Conservation (phyloP, 2,797 vertebrate species). For the Gymnodraco acuticeps region DNA sequence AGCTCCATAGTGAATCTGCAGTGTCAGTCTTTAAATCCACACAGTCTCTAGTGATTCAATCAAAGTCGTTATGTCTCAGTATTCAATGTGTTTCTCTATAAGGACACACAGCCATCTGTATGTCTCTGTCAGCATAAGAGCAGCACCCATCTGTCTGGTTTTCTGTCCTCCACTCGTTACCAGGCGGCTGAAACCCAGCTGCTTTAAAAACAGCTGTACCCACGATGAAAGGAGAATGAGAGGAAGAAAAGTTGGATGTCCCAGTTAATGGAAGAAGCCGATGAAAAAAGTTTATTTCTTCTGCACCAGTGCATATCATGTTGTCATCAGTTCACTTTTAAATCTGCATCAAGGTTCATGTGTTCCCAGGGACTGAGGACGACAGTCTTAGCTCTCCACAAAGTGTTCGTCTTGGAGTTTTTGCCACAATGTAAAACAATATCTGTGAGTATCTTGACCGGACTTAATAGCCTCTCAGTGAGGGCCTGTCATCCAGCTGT, state of each 20-base stretch:
- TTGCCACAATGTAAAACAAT: constrained; percentile 67
- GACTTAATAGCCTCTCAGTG: constrained; percentile 41
- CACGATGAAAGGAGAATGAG: constrained; percentile 45
- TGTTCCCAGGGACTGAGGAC: constrained; percentile 60
- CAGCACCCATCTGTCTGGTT: constrained; percentile 63
- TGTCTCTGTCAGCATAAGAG: constrained; percentile 58
- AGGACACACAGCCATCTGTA: constrained; percentile 67
- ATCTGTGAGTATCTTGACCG: constrained; percentile 59
- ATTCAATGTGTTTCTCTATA: constrained; percentile 69
- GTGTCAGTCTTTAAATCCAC: constrained; percentile 70
- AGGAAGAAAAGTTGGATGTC: constrained; percentile 48
- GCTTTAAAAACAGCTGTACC: constrained; percentile 57
- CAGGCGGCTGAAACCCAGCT: constrained; percentile 50
- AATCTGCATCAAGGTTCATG: constrained; percentile 46
- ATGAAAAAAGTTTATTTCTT: constrained; percentile 57
- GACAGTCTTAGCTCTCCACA: constrained; percentile 40
- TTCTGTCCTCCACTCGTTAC: constrained; percentile 56
- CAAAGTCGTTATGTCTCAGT: constrained; percentile 70
- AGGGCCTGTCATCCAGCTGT: constrained; percentile 65
- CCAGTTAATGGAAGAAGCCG: constrained; percentile 55
- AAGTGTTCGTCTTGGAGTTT: constrained; percentile 50
- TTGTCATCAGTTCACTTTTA: constrained; percentile 63
- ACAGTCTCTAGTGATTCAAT: constrained; percentile 58
- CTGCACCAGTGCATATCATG: constrained; percentile 71
- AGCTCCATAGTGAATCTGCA: constrained; percentile 89